A percentile compares a stretch with the other conserved stretches of the same genome.
phyloP scores from a whole-genome alignment of 2,797 vertebrate genomes.

The Myotis planiceps region DNA sequence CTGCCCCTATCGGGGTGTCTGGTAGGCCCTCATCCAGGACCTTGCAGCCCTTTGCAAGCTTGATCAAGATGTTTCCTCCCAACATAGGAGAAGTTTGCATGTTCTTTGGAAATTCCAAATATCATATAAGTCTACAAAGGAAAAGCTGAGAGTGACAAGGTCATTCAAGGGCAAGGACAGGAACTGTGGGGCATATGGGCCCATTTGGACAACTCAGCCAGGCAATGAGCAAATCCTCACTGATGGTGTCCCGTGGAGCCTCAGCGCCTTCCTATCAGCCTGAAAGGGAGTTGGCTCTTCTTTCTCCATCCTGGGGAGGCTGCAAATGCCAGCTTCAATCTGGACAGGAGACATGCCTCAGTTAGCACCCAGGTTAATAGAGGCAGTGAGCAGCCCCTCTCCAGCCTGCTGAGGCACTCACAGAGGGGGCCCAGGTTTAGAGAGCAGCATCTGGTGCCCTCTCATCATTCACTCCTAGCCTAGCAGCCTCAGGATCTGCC shows the following conservation, averaged over 20 bases:
- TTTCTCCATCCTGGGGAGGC: slow-evolving; percentile 45
- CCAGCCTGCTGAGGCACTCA: background rate
- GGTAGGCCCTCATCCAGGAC: background rate
- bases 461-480: slow-evolving; percentile 16
- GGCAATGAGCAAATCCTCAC: slow-evolving; percentile 62
- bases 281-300: slow-evolving; percentile 53
- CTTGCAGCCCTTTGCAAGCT: background rate
- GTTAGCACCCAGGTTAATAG: slow-evolving; percentile 11
- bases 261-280: background rate
- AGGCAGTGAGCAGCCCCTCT: background rate
- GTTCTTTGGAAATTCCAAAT: background rate
- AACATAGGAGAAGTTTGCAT: background rate
- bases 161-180: slow-evolving; percentile 34
- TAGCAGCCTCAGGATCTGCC: background rate
- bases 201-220: slow-evolving; percentile 48
- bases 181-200: slow-evolving; percentile 38
- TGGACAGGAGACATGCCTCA: slow-evolving; percentile 26
- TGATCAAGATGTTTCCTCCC: background rate
- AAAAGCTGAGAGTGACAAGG: slow-evolving; percentile 33
- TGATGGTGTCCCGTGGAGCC: slow-evolving; percentile 57
- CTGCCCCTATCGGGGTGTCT: background rate
- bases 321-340: slow-evolving; percentile 60
- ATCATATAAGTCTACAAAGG: background rate
- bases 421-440: background rate
- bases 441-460: slow-evolving; percentile 52